phyloP scores from a whole-genome alignment of 2,113 vertebrate genomes.

The Limanda limanda region DNA sequence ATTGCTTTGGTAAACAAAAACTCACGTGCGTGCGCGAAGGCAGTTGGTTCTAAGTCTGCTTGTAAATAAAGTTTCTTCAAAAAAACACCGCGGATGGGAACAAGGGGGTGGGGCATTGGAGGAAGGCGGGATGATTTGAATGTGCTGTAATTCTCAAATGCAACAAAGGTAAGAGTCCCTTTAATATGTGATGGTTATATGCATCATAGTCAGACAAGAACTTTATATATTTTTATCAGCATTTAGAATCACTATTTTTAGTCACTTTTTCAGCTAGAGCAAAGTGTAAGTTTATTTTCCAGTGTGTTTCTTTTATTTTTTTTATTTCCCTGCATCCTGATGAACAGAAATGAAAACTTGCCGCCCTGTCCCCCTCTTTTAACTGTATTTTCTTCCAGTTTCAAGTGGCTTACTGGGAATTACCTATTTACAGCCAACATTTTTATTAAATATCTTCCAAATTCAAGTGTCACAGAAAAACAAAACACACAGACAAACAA shows the following conservation, averaged over 20 bases:
- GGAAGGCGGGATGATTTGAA: no score
- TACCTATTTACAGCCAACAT: constrained; percentile 10
- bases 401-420: constrained; percentile 46
- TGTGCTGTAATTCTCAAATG: no score
- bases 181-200: no score
- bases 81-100: no score
- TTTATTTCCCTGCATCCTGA: constrained; percentile 26
- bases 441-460: constrained; percentile 10
- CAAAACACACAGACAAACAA: no score
- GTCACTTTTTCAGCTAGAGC: constrained; percentile 25
- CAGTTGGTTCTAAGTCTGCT: no score
- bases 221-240: neutral
- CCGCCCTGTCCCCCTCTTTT: constrained; percentile 48
- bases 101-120: no score
- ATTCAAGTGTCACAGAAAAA: constrained; percentile 5
- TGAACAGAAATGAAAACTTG: constrained; percentile 37
- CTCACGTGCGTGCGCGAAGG: no score
- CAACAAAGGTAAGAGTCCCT: no score
- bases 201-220: no score
- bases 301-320: neutral
- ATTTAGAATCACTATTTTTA: neutral
- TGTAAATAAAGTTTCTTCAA: no score
- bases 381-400: constrained; percentile 55
- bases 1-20: no score
- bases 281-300: constrained; percentile 24